A percentile compares a stretch with the other conserved stretches of the same genome.
Evolutionary conservation across 2,888 invertebrate species (phyloP).

Genomic region (Nomada goodeniana): DNA sequence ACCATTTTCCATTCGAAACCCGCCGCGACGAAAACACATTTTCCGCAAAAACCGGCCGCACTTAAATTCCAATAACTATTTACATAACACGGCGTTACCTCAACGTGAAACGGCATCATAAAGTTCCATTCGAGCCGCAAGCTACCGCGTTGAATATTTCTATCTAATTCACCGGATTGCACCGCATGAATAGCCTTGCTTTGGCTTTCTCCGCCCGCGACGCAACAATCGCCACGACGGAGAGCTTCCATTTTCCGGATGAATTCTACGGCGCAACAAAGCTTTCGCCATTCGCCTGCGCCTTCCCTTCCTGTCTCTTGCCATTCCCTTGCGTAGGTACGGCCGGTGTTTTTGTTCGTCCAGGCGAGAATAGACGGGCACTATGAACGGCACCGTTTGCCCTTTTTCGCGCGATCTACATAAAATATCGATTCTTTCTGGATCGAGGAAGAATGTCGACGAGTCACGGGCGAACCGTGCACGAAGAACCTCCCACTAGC

Average conservation of each 20-base stretch:
- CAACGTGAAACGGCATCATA: not conserved
- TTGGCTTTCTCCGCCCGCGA: conserved; percentile 51
- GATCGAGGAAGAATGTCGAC: conserved; percentile 73
- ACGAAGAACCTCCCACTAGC: conserved; percentile 17
- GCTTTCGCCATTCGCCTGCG: conserved; percentile 16
- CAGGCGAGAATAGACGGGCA: conserved; percentile 63
- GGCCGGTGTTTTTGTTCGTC: conserved; percentile 66
- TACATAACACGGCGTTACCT: not conserved
- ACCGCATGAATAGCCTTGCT: conserved; percentile 49
- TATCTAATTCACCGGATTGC: conserved; percentile 56
- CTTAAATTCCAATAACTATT: conserved; percentile 24
- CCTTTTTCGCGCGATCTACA: conserved; percentile 75
- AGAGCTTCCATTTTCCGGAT: conserved; percentile 68
- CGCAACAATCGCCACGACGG: conserved; percentile 61
- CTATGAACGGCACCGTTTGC: conserved; percentile 60
- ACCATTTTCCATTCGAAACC: no score
- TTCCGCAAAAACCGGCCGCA: not conserved
- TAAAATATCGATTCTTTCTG: conserved; percentile 77
- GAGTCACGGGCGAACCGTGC: conserved; percentile 73
- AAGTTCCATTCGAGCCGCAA: not conserved
- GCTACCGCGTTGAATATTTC: conserved; percentile 47
- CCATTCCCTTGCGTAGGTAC: conserved; percentile 59
- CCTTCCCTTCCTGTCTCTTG: conserved; percentile 19
- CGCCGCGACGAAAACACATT: not conserved
- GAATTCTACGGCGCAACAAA: conserved; percentile 65